These are phyloP conservation scores for Itoplectis maculator DNA, from an alignment of 2,888 invertebrate species.

Conservation along the genomic window DNA sequence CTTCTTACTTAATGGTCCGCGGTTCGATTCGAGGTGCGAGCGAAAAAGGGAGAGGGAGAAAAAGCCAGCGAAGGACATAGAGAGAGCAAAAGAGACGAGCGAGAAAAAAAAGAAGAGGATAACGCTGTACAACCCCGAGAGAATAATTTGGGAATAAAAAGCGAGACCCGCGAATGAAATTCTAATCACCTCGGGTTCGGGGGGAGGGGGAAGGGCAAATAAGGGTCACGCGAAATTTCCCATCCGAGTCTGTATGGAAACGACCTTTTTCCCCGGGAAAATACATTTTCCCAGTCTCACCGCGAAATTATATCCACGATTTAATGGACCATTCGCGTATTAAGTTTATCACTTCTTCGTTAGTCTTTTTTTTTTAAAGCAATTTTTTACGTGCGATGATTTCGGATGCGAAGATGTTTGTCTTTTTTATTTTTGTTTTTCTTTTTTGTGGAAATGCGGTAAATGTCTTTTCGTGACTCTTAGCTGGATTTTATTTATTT, in stretches of 20 bases:
- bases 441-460: slow-evolving; percentile 19
- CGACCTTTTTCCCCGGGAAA: slow-evolving; percentile 28
- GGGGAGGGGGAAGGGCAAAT: not conserved
- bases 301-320: slow-evolving; percentile 58
- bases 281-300: slow-evolving; percentile 11
- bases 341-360: slow-evolving; percentile 62
- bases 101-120: slow-evolving; percentile 58
- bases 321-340: slow-evolving; percentile 61
- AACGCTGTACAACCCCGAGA: slow-evolving; percentile 74
- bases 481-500: slow-evolving; percentile 26
- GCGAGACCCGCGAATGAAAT: slow-evolving; percentile 49
- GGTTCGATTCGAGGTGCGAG: slow-evolving; percentile 84
- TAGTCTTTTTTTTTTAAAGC: slow-evolving; percentile 32
- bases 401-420: slow-evolving; percentile 51
- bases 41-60: slow-evolving; percentile 46
- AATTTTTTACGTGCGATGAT: slow-evolving; percentile 33
- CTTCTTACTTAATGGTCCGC: slow-evolving; percentile 85
- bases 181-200: slow-evolving; percentile 54
- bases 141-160: slow-evolving; percentile 77
- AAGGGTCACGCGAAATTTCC: slow-evolving; percentile 21
- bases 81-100: slow-evolving; percentile 52
- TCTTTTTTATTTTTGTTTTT: slow-evolving; percentile 1
- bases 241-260: slow-evolving; percentile 21
- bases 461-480: slow-evolving; percentile 23
- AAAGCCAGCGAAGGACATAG: slow-evolving; percentile 45